A percentile compares a stretch with the other conserved stretches of the same genome.
phyloP scores from a whole-genome alignment of 2,888 invertebrate genomes.

The Lobophora halterata region DNA sequence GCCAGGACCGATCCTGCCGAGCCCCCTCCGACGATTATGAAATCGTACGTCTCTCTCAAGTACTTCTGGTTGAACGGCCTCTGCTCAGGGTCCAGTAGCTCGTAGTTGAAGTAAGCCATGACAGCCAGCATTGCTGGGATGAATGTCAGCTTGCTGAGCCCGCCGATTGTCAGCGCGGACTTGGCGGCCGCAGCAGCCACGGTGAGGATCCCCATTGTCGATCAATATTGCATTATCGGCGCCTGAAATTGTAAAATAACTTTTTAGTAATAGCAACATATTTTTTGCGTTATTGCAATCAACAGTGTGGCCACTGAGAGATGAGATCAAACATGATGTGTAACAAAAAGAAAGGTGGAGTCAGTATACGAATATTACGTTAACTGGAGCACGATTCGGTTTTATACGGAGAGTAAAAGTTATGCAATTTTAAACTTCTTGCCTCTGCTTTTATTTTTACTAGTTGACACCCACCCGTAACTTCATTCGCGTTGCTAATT shows the following conservation, averaged over 20 bases:
- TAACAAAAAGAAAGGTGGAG: background rate
- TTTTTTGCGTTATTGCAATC: too few relatives aligned
- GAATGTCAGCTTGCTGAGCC: constrained; percentile 86
- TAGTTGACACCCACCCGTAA: too few relatives aligned
- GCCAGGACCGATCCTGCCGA: constrained; percentile 92
- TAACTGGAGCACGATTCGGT: constrained; percentile 13
- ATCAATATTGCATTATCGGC: constrained; percentile 40
- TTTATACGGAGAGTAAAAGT: background rate
- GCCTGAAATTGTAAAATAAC: constrained; percentile 38
- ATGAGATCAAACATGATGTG: too few relatives aligned
- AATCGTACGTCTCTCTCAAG: constrained; percentile 88
- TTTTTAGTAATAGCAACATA: too few relatives aligned
- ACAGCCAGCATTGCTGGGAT: constrained; percentile 88
- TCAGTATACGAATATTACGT: constrained; percentile 6
- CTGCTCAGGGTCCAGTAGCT: constrained; percentile 91
- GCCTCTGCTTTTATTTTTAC: too few relatives aligned
- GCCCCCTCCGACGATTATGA: constrained; percentile 90
- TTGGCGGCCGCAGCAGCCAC: constrained; percentile 85
- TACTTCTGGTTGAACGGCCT: constrained; percentile 85
- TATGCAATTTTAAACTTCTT: too few relatives aligned
- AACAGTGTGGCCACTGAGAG: too few relatives aligned
- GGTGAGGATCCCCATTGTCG: constrained; percentile 60
- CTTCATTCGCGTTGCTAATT: too few relatives aligned
- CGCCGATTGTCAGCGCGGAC: constrained; percentile 85
- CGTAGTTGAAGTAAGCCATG: constrained; percentile 91